These are phyloP conservation scores for Pollenia angustigena DNA, from an alignment of 2,888 invertebrate species.

Conservation along the genomic window DNA sequence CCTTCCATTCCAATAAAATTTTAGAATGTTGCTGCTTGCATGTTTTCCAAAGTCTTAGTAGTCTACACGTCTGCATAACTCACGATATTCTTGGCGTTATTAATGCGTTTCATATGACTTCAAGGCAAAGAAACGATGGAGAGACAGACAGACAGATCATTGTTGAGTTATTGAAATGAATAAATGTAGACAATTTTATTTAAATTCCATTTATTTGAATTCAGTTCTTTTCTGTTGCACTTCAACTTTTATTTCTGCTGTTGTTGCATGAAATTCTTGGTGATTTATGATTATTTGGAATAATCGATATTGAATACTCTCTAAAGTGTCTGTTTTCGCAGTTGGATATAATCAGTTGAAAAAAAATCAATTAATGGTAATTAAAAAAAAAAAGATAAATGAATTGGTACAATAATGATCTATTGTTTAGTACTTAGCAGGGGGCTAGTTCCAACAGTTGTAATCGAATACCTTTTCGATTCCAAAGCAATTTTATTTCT, in stretches of 20 bases:
- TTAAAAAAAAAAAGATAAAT: not conserved
- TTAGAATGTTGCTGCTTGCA: conserved; percentile 36
- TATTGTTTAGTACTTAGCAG: not conserved
- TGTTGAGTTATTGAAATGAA: conserved; percentile 62
- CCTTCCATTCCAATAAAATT: conserved; percentile 36
- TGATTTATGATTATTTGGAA: conserved; percentile 69
- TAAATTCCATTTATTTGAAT: conserved; percentile 56
- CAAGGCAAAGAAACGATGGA: conserved; percentile 31
- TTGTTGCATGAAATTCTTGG: conserved; percentile 5
- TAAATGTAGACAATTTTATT: conserved; percentile 63
- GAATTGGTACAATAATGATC: not conserved
- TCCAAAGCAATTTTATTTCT: too few relatives aligned
- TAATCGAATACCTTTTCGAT: too few relatives aligned
- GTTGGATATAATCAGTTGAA: conserved; percentile 15
- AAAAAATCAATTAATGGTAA: conserved; percentile 47
- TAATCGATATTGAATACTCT: conserved; percentile 51
- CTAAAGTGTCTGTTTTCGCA: conserved; percentile 27
- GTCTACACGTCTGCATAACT: conserved; percentile 53
- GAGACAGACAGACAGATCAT: conserved; percentile 21
- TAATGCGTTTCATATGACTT: conserved; percentile 57
- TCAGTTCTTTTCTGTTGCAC: conserved; percentile 2
- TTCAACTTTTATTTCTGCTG: not conserved
- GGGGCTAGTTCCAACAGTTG: too few relatives aligned
- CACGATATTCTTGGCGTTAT: conserved; percentile 62
- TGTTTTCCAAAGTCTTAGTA: not conserved